phyloP scores from a whole-genome alignment of 2,797 vertebrate genomes.

The Tadarida brasiliensis region DNA sequence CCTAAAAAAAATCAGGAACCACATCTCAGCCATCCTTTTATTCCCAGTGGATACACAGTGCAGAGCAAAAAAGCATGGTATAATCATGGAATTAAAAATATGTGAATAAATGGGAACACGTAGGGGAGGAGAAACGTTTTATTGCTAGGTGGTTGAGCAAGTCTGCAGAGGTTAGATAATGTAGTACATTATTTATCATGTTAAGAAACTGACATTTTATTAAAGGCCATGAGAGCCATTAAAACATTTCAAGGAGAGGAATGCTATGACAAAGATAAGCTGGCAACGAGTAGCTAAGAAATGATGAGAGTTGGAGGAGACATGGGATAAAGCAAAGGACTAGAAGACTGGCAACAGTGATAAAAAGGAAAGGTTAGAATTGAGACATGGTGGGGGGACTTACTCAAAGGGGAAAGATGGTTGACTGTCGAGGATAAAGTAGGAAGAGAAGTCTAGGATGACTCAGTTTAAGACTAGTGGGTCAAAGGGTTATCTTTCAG shows the following conservation, averaged over 20 bases:
- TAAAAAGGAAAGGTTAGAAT: background rate
- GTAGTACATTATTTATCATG: background rate
- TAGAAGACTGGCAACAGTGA: background rate
- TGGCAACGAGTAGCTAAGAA: background rate
- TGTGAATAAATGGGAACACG: background rate
- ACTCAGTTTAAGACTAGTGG: background rate
- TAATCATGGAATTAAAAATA: background rate
- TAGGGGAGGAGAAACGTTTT: background rate
- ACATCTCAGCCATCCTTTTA: background rate
- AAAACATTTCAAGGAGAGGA: background rate
- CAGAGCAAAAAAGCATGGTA: background rate
- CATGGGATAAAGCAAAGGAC: background rate
- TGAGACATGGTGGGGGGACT: background rate
- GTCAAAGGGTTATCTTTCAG: background rate
- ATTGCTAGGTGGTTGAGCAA: background rate
- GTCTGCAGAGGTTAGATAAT: background rate
- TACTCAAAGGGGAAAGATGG: background rate
- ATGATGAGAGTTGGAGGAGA: background rate
- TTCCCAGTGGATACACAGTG: background rate
- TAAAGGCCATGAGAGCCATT: background rate
- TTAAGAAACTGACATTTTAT: slow-evolving; percentile 23
- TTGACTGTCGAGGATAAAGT: background rate
- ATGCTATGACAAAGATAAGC: background rate
- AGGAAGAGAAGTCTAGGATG: background rate
- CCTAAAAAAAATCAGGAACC: background rate